These are phyloP conservation scores for Brenthis ino DNA, from an alignment of 2,888 invertebrate species.

Conservation along the genomic window DNA sequence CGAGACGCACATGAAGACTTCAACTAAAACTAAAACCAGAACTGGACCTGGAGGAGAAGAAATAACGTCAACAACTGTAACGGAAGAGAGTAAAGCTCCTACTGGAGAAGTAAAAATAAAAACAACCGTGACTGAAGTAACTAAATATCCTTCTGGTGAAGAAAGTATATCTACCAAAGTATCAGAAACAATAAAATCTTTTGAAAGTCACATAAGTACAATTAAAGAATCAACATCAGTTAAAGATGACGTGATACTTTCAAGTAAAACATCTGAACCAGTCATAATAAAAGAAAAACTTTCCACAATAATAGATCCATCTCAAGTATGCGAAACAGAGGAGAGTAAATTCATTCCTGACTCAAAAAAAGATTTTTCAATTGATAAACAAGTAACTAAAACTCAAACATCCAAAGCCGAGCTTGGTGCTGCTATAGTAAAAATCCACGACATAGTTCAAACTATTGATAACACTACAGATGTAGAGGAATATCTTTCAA, in stretches of 20 bases:
- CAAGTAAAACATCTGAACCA: constrained; percentile 10
- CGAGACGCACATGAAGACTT: constrained; percentile 20
- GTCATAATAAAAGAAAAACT: constrained; percentile 9
- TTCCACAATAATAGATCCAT: constrained; percentile 1
- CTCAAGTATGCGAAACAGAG: background rate
- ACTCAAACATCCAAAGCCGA: background rate
- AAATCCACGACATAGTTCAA: constrained; percentile 6
- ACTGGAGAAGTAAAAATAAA: constrained; percentile 39
- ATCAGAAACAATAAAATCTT: constrained; percentile 36
- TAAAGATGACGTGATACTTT: constrained; percentile 19
- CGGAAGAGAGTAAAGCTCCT: constrained; percentile 36
- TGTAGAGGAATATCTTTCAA: constrained; percentile 42
- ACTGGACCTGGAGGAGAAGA: constrained; percentile 36
- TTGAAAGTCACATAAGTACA: constrained; percentile 30
- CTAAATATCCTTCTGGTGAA: constrained; percentile 41
- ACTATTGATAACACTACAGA: background rate
- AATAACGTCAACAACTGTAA: constrained; percentile 37
- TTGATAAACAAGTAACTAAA: background rate
- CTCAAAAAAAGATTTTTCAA: background rate
- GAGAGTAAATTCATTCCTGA: background rate
- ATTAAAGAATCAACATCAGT: constrained; percentile 19
- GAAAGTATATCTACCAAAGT: constrained; percentile 40
- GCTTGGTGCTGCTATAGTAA: background rate
- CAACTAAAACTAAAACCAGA: constrained; percentile 30
- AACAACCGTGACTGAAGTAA: constrained; percentile 38